phyloP scores from a whole-genome alignment of 2,113 vertebrate species.

The Edolisoma coerulescens region DNA sequence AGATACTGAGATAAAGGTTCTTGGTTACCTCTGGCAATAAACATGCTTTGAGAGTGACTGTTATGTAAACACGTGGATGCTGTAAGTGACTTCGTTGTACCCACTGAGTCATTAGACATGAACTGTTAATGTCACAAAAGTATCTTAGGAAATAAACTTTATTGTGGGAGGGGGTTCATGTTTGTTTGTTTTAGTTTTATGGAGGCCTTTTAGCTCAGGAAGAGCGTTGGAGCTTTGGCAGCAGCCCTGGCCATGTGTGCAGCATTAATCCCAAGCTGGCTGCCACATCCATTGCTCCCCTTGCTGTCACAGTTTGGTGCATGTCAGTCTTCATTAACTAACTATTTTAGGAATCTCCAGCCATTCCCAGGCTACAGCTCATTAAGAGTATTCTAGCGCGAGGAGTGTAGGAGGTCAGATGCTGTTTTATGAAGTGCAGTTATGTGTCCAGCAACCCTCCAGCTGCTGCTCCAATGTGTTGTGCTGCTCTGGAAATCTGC shows the following conservation, averaged over 20 bases:
- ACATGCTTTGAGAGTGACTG: not conserved
- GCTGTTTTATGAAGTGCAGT: constrained; percentile 45
- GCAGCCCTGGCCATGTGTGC: not conserved
- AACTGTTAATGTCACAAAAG: not conserved
- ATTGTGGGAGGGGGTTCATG: not conserved
- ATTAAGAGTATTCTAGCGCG: constrained; percentile 30
- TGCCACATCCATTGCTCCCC: constrained; percentile 8
- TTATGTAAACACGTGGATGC: not conserved
- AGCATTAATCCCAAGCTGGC: not conserved
- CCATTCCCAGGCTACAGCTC: constrained; percentile 39
- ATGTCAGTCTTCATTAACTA: constrained; percentile 53
- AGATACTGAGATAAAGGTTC: not conserved
- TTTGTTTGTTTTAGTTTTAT: not conserved
- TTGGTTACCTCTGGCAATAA: constrained; percentile 24
- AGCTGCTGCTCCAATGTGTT: constrained; percentile 21
- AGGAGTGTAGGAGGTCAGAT: constrained; percentile 51
- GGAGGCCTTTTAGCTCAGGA: not conserved
- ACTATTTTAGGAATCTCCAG: constrained; percentile 32
- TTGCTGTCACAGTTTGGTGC: not conserved
- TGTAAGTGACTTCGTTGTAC: not conserved
- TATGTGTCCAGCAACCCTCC: constrained; percentile 53
- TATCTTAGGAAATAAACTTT: not conserved
- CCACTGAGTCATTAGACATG: not conserved
- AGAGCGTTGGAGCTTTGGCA: not conserved
- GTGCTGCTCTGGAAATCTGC: not conserved